Evolutionary conservation across 2,797 vertebrate genomes (phyloP).

Genomic region (Chiloscyllium punctatum): DNA sequence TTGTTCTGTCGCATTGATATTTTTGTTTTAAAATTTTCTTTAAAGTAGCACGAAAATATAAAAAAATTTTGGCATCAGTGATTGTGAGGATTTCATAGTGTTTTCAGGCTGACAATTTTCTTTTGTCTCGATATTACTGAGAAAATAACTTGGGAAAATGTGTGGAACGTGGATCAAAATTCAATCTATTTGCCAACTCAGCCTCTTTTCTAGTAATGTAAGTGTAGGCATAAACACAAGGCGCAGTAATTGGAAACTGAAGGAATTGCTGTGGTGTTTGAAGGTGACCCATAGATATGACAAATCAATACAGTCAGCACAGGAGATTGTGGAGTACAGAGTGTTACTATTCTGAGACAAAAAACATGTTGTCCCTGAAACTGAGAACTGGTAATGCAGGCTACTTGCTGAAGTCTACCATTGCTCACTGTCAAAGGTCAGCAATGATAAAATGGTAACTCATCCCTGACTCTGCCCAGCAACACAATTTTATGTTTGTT

Average conservation of each 20-base stretch:
- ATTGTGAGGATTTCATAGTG: background rate
- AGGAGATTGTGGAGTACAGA: conserved; percentile 8
- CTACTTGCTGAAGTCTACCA: background rate
- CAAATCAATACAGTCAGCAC: background rate
- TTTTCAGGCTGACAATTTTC: background rate
- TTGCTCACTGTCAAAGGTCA: background rate
- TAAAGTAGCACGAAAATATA: background rate
- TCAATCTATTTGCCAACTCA: background rate
- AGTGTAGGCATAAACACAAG: background rate
- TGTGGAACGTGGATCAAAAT: conserved; percentile 16
- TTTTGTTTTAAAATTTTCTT: background rate
- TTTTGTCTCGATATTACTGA: background rate
- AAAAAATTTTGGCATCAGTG: background rate
- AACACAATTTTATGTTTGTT: background rate
- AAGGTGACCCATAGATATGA: conserved; percentile 9
- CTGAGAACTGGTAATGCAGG: background rate
- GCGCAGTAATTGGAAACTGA: background rate
- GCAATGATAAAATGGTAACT: background rate
- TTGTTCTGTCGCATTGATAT: background rate
- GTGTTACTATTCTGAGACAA: conserved; percentile 5
- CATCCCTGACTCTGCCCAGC: background rate
- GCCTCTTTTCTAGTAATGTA: background rate
- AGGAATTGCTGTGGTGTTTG: background rate
- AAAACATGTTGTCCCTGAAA: conserved; percentile 11
- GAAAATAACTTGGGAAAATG: conserved; percentile 8